Base-by-base conservation (phyloP, 2,888 invertebrate genomes). In the Drosophila tanythrix region DNA sequence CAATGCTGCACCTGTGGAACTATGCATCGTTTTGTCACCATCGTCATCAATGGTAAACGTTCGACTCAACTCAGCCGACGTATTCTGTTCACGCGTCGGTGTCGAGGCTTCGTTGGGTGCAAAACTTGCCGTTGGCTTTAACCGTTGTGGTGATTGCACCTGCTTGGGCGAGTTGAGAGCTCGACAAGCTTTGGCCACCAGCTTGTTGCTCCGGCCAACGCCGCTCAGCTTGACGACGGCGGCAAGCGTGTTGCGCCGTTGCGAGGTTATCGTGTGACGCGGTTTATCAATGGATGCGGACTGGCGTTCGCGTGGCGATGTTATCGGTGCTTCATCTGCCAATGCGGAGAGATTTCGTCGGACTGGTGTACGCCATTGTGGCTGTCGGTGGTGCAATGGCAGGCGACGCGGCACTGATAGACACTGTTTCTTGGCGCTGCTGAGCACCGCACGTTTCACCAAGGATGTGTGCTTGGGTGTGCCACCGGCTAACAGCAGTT, bases 341-440 rank as follows among this genome's bases (percentile, higher is more conserved):
- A 56, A 1, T 4, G 31, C 48, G 21, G 53, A n/a, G 0, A 55
- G 4, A n/a, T 35, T 33, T n/a, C 71, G 81, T 18, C 71, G 67
- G 4, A 18, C 56, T 10, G 67, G 55, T 3, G 69, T 77, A 1
- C 58, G 63, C 38, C 57, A 65, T 13, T 76, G 69, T 5, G 70
- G 67, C 1, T 75, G 73, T 10, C 70, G 69, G 46, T 59, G 70
- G 50, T 58, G 69, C 48, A 61, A 79, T 4, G 73, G 86, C 43
- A 73, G 71, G 6, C 69, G 82, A 1, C 88, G 84, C 1, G 90
- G 87, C 4, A 83, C 73, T n/a, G 81, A 81, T 11, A 81, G 53
- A 50, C 84, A 83, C 35, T 74, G 82, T 60, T 92, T 92, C 48
- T 91, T 92, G 13, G 91, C 91, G 65, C 92, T 92, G n/a, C 91